phyloP scores from a whole-genome alignment of 2,888 invertebrate species.

The Melitaea athalia region DNA sequence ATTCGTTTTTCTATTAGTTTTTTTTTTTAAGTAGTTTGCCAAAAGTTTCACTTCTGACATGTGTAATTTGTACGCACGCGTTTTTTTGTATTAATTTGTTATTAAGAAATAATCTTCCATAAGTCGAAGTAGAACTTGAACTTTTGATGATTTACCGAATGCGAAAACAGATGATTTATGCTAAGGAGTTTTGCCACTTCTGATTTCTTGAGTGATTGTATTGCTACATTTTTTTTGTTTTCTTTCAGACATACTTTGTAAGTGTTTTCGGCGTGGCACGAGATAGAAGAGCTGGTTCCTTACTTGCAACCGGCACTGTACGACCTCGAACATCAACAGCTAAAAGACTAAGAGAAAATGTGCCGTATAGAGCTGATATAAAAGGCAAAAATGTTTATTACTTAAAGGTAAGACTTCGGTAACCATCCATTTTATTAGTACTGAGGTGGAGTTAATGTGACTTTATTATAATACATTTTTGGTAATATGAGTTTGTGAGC shows the following conservation, averaged over 20 bases:
- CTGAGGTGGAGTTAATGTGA: slow-evolving; percentile 3
- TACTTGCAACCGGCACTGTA: slow-evolving; percentile 65
- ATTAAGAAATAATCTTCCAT: not conserved
- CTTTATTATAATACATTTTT: slow-evolving; percentile 12
- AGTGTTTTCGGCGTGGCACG: slow-evolving; percentile 68
- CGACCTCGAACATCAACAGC: slow-evolving; percentile 66
- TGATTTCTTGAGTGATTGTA: no score
- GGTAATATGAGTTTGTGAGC: slow-evolving; percentile 10
- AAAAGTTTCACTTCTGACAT: no score
- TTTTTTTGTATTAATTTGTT: no score
- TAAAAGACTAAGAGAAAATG: slow-evolving; percentile 66
- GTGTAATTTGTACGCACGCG: no score
- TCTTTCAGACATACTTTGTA: slow-evolving; percentile 67
- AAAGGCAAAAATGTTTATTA: slow-evolving; percentile 65
- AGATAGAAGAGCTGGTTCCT: slow-evolving; percentile 64
- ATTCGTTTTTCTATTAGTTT: no score
- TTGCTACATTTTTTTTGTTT: not conserved
- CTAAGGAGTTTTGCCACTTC: no score
- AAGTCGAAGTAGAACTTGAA: no score
- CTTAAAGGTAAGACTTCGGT: slow-evolving; percentile 60
- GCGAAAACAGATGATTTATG: no score
- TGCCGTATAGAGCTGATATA: slow-evolving; percentile 60
- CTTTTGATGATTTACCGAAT: no score
- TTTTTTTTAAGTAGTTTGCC: no score
- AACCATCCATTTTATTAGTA: slow-evolving; percentile 1